Evolutionary conservation across 1,140 invertebrate species (phyloP).

Genomic region (Drosophila lacertosa): DNA sequence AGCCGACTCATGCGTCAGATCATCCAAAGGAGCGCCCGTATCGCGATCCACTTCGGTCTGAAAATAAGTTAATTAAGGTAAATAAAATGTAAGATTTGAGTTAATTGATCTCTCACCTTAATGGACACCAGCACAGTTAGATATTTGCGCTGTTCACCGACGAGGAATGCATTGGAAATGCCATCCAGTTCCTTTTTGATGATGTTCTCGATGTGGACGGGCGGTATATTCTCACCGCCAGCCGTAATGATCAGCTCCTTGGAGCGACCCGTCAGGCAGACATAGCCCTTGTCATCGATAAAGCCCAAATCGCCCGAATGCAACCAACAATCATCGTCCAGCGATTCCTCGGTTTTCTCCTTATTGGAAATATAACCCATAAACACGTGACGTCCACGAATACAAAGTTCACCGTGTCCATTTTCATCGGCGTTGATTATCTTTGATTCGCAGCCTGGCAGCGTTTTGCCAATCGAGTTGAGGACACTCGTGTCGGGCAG

Average conservation of each 20-base stretch:
- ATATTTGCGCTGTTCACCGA: constrained; percentile 95
- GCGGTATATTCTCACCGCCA: constrained; percentile 96
- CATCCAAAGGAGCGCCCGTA: constrained; percentile 89
- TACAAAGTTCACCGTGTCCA: constrained; percentile 92
- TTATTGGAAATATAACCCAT: constrained; percentile 94
- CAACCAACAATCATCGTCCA: constrained; percentile 89
- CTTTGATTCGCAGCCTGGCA: constrained; percentile 89
- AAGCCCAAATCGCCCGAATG: constrained; percentile 93
- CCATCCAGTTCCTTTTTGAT: constrained; percentile 91
- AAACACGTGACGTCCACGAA: constrained; percentile 93
- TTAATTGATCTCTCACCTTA: constrained; percentile 87
- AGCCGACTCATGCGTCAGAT: constrained; percentile 87
- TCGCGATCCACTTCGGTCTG: constrained; percentile 85
- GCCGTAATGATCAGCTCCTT: constrained; percentile 96
- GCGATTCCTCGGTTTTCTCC: constrained; percentile 90
- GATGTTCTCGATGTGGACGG: constrained; percentile 93
- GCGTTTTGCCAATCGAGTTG: constrained; percentile 88
- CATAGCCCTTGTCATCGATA: constrained; percentile 89
- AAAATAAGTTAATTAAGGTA: not conserved
- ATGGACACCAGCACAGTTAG: constrained; percentile 93
- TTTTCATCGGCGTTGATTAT: constrained; percentile 89
- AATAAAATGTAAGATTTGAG: too few species aligned
- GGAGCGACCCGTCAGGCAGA: constrained; percentile 94
- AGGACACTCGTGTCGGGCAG: constrained; percentile 85
- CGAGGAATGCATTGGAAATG: constrained; percentile 93